Conservation (phyloP, 2,797 vertebrate species). For the Morus bassanus region DNA sequence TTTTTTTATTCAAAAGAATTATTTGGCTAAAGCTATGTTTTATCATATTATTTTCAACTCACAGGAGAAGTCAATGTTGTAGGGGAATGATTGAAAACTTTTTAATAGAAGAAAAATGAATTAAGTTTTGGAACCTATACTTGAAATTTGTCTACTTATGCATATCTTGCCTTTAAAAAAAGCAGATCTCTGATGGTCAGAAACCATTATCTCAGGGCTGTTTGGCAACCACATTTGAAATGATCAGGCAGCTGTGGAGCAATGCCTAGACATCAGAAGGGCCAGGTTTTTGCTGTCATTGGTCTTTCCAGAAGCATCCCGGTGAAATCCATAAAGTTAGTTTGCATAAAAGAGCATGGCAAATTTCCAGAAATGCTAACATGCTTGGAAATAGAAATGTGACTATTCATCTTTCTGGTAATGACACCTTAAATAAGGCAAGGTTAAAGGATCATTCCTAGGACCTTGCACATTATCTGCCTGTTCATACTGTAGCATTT, state of each 20-base stretch:
- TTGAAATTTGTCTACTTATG: background rate
- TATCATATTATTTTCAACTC: background rate
- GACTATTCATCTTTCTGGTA: background rate
- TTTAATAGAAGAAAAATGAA: background rate
- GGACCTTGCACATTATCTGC: background rate
- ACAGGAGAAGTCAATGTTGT: background rate
- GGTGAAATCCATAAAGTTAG: background rate
- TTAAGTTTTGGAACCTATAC: background rate
- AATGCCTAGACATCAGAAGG: background rate
- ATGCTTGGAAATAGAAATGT: background rate
- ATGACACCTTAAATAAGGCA: background rate
- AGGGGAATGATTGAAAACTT: background rate
- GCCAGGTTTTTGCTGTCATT: background rate
- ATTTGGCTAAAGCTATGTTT: background rate
- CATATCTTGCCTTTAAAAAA: background rate
- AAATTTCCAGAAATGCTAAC: background rate
- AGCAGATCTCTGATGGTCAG: background rate
- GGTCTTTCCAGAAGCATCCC: background rate
- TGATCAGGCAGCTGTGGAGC: background rate
- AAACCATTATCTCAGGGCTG: background rate
- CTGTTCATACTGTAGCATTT: background rate
- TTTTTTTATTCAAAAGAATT: background rate
- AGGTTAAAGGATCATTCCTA: background rate
- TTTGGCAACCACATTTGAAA: background rate
- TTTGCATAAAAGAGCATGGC: background rate